Evolutionary conservation across 2,797 vertebrate genomes (phyloP).

Genomic region (Cephalopachus bancanus): DNA sequence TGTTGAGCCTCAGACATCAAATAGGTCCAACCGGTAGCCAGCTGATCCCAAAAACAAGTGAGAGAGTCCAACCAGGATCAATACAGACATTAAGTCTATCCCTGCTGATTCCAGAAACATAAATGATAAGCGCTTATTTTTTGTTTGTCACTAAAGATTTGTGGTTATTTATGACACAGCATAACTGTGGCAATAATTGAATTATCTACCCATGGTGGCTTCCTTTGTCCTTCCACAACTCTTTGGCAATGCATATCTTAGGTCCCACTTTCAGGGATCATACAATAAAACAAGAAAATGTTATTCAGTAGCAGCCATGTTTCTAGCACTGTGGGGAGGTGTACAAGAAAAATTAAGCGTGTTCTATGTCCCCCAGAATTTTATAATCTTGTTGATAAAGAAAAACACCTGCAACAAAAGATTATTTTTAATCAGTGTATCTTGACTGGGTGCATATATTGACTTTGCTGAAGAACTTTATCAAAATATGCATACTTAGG

Average conservation of each 20-base stretch:
- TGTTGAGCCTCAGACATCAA: not conserved
- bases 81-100: not conserved
- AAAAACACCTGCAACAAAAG: not conserved
- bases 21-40: not conserved
- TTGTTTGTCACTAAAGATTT: not conserved
- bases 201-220: not conserved
- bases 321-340: not conserved
- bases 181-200: not conserved
- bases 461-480: not conserved
- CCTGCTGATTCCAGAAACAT: slow-evolving; percentile 19
- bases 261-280: not conserved
- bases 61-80: not conserved
- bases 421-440: not conserved
- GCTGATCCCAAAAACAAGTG: not conserved
- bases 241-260: not conserved
- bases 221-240: not conserved
- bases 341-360: not conserved
- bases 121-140: not conserved
- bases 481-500: not conserved
- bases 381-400: not conserved
- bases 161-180: not conserved
- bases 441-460: not conserved
- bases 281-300: not conserved
- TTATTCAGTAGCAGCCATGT: not conserved
- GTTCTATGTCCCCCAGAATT: not conserved